Percentiles rank a stretch among this genome's conserved stretches.
Evolutionary conservation across 1,140 invertebrate species (phyloP).

Genomic region (Zaprionus gabonicus): DNA sequence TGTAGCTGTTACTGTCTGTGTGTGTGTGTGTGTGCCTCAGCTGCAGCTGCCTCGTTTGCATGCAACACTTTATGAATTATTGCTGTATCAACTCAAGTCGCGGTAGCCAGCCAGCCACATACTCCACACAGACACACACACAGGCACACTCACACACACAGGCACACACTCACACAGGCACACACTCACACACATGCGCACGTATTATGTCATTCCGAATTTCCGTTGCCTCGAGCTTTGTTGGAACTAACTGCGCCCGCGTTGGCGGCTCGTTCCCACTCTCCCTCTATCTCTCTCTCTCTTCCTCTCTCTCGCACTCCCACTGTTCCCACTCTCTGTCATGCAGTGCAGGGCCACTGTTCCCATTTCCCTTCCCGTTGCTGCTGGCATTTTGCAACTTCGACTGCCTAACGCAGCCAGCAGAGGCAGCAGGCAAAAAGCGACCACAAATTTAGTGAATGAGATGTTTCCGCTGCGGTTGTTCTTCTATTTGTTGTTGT

Average conservation of each 20-base stretch:
- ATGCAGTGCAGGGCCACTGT: background rate
- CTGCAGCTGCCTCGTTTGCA: slow-evolving; percentile 79
- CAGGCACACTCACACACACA: slow-evolving; percentile 22
- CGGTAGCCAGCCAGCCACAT: slow-evolving; percentile 60
- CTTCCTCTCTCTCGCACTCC: background rate
- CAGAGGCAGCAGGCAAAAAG: slow-evolving; percentile 62
- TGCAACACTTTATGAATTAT: slow-evolving; percentile 84
- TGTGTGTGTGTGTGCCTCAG: slow-evolving; percentile 59
- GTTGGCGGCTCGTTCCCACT: slow-evolving; percentile 24
- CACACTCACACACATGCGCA: slow-evolving; percentile 59
- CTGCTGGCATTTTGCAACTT: slow-evolving; percentile 77
- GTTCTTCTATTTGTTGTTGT: slow-evolving; percentile 61
- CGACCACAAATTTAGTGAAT: slow-evolving; percentile 83
- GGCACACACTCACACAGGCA: slow-evolving; percentile 14
- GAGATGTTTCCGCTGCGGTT: slow-evolving; percentile 82
- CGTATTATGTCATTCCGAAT: slow-evolving; percentile 82
- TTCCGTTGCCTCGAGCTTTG: slow-evolving; percentile 79
- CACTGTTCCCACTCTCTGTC: background rate
- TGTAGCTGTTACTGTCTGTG: slow-evolving; percentile 28
- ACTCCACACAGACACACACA: slow-evolving; percentile 31
- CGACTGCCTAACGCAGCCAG: slow-evolving; percentile 52
- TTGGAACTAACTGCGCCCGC: slow-evolving; percentile 72
- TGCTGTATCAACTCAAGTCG: slow-evolving; percentile 83
- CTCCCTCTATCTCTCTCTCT: background rate
- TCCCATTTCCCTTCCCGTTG: slow-evolving; percentile 23